A percentile compares a stretch with the other conserved stretches of the same genome.
These are phyloP conservation scores for Chrysolina haemoptera DNA, from an alignment of 2,888 invertebrate genomes.

Conservation along the genomic window DNA sequence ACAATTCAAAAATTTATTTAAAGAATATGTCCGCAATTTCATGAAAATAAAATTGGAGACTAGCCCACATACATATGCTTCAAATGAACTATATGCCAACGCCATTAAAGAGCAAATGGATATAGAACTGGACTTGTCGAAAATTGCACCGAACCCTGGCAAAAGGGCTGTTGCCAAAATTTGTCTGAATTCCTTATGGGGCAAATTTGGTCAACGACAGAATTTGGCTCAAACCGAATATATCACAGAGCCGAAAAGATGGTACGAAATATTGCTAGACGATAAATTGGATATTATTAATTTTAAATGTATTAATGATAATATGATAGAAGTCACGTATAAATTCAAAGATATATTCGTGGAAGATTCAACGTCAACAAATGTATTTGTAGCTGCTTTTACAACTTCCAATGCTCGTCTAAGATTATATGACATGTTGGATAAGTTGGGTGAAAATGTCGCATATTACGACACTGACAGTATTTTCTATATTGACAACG, in stretches of 20 bases:
- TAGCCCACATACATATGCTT: conserved; percentile 38
- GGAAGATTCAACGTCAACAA: conserved; percentile 44
- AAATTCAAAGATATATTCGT: conserved; percentile 44
- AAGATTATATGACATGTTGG: conserved; percentile 34
- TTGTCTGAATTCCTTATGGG: conserved; percentile 54
- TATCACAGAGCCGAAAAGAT: conserved; percentile 25
- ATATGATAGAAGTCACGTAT: conserved; percentile 38
- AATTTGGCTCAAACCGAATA: conserved; percentile 38
- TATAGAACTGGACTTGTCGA: conserved; percentile 44
- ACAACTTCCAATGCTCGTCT: conserved; percentile 46
- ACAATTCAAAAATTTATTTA: conserved; percentile 15
- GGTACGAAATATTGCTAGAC: conserved; percentile 43
- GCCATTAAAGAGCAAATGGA: conserved; percentile 46
- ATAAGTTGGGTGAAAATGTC: conserved; percentile 42
- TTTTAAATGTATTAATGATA: conserved; percentile 37
- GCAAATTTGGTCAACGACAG: conserved; percentile 50
- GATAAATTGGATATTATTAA: conserved; percentile 43
- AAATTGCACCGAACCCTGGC: conserved; percentile 44
- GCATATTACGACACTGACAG: conserved; percentile 42
- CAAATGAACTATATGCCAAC: conserved; percentile 34
- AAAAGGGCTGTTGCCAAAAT: conserved; percentile 52
- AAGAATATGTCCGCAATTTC: conserved; percentile 47
- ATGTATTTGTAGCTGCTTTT: conserved; percentile 45
- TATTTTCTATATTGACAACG: conserved; percentile 39
- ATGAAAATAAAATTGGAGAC: conserved; percentile 45